Conservation (phyloP, 2,113 vertebrate genomes). For the Collichthys lucidus region DNA sequence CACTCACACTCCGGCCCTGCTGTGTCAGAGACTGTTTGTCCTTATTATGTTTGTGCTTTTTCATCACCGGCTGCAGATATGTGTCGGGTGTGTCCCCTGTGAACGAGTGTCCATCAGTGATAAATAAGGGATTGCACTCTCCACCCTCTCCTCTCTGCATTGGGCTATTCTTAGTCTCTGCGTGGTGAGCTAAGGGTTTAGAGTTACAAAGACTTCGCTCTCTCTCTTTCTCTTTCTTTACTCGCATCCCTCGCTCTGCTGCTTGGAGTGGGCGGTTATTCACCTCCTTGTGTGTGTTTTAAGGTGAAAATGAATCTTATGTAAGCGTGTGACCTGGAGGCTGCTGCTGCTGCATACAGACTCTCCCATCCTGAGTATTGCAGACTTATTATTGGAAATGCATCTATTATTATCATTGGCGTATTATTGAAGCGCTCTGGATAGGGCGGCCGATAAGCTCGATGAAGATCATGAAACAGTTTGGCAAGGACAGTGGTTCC, state of each 20-base stretch:
- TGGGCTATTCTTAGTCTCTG: slow-evolving; percentile 80
- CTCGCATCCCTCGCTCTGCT: slow-evolving; percentile 17
- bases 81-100: slow-evolving; percentile 45
- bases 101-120: slow-evolving; percentile 70
- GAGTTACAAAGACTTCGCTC: slow-evolving; percentile 76
- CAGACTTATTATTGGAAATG: slow-evolving; percentile 61
- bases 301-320: slow-evolving; percentile 21
- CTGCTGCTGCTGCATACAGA: not conserved
- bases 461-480: slow-evolving; percentile 14
- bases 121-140: slow-evolving; percentile 72
- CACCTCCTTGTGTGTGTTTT: not conserved
- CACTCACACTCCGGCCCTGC: slow-evolving; percentile 41
- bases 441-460: slow-evolving; percentile 33
- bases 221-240: slow-evolving; percentile 41
- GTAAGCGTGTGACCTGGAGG: slow-evolving; percentile 5
- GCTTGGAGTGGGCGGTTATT: not conserved
- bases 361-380: slow-evolving; percentile 19
- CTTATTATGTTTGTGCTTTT: slow-evolving; percentile 1
- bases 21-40: not conserved
- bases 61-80: slow-evolving; percentile 33
- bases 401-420: slow-evolving; percentile 64
- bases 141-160: slow-evolving; percentile 48
- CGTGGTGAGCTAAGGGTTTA: slow-evolving; percentile 71
- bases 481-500: slow-evolving; percentile 33
- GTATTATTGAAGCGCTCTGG: slow-evolving; percentile 36